Evolutionary conservation across 1,140 invertebrate genomes (phyloP).

Genomic region (Drosophila sturtevanti): DNA sequence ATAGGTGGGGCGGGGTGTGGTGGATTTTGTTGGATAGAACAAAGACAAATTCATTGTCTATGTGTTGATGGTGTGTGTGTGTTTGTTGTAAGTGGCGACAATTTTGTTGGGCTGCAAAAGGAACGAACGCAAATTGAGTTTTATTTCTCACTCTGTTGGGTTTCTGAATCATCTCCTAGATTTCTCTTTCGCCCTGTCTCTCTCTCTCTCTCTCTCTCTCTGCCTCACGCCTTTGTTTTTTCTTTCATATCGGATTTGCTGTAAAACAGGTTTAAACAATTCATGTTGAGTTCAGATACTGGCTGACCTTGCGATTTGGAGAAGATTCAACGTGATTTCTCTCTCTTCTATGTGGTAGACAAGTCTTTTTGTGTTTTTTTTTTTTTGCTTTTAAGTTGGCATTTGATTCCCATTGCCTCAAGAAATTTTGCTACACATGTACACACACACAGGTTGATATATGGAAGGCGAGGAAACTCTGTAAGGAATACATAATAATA

Average conservation of each 20-base stretch:
- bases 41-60: background rate
- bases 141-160: slow-evolving; percentile 1
- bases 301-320: slow-evolving; percentile 51
- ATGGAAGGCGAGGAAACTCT: slow-evolving; percentile 21
- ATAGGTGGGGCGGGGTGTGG: background rate
- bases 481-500: slow-evolving; percentile 39
- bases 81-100: background rate
- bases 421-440: slow-evolving; percentile 71
- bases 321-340: slow-evolving; percentile 4
- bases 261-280: slow-evolving; percentile 63
- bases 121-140: slow-evolving; percentile 4
- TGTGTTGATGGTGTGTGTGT: too few relatives aligned
- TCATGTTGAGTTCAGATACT: slow-evolving; percentile 43
- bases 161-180: background rate
- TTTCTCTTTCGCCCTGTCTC: background rate
- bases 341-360: slow-evolving; percentile 24
- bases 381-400: slow-evolving; percentile 77
- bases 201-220: background rate
- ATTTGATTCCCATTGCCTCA: slow-evolving; percentile 79
- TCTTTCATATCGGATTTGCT: slow-evolving; percentile 19
- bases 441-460: slow-evolving; percentile 3
- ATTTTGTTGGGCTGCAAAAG: background rate
- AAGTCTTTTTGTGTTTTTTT: slow-evolving; percentile 42
- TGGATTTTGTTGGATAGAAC: background rate
- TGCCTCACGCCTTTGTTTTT: background rate